Conservation (phyloP, 2,888 invertebrate species). For the Torymus aiolomorphi region DNA sequence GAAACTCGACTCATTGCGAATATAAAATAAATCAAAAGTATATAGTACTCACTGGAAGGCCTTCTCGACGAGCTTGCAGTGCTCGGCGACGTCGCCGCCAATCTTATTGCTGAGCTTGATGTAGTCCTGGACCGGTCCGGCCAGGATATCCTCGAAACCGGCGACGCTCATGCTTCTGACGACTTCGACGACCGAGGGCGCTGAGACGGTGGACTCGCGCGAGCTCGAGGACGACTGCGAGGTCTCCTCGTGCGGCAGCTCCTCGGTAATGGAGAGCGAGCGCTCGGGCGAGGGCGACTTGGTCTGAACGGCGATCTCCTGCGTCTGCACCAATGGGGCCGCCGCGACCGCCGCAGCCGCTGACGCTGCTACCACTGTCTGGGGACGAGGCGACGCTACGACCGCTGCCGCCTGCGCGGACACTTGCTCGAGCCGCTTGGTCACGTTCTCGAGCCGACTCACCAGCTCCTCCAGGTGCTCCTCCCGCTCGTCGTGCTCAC, state of each 20-base stretch:
- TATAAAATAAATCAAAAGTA: conserved; percentile 16
- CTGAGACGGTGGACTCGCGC: conserved; percentile 64
- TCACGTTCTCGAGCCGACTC: conserved; percentile 85
- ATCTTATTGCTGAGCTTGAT: conserved; percentile 86
- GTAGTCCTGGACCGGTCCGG: conserved; percentile 84
- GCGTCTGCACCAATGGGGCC: conserved; percentile 56
- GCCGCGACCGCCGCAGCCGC: conserved; percentile 52
- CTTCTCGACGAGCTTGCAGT: conserved; percentile 86
- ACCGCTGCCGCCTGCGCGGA: conserved; percentile 62
- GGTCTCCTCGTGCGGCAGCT: conserved; percentile 61
- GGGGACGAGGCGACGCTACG: neutral
- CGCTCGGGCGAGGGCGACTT: conserved; percentile 68
- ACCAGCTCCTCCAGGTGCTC: conserved; percentile 82
- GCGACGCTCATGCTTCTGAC: conserved; percentile 83
- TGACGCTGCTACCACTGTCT: conserved; percentile 62
- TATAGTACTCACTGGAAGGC: conserved; percentile 85
- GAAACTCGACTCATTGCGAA: conserved; percentile 16
- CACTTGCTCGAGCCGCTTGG: conserved; percentile 82
- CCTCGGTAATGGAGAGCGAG: conserved; percentile 66
- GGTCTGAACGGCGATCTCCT: conserved; percentile 68
- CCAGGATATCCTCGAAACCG: conserved; percentile 85
- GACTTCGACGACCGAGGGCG: conserved; percentile 63
- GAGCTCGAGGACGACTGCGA: conserved; percentile 65
- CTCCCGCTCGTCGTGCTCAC: conserved; percentile 69
- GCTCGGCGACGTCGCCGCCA: conserved; percentile 89